Conservation (phyloP, 2,888 invertebrate species). For the Noctua pronuba region DNA sequence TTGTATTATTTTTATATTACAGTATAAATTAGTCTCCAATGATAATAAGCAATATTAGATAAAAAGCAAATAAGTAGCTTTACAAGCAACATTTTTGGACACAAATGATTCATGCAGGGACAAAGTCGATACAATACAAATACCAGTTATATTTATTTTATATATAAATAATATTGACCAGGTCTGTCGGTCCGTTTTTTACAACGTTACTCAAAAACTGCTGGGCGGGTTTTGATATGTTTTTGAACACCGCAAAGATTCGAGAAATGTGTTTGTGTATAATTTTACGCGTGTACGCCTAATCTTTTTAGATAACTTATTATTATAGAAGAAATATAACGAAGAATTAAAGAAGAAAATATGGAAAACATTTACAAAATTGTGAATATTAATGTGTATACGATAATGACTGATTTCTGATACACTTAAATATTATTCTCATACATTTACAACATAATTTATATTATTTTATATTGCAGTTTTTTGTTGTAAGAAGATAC, state of each 20-base stretch:
- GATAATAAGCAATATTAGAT: conserved; percentile 63
- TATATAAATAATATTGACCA: conserved; percentile 20
- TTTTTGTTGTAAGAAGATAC: not conserved
- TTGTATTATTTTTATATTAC: conserved; percentile 15
- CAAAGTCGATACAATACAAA: conserved; percentile 30
- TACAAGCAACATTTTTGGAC: conserved; percentile 39
- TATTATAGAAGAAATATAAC: conserved; percentile 11
- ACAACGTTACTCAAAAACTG: conserved; percentile 17
- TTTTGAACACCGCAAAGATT: conserved; percentile 12
- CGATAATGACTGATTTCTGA: not conserved
- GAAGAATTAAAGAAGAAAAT: not conserved
- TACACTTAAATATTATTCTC: not conserved
- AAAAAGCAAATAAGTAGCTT: conserved; percentile 54
- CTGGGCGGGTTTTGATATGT: conserved; percentile 1
- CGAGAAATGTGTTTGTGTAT: conserved; percentile 45
- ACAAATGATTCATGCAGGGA: conserved; percentile 38
- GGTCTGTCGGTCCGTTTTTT: conserved; percentile 43
- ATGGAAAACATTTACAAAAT: not conserved
- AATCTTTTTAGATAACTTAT: conserved; percentile 30
- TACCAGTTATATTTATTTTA: conserved; percentile 31
- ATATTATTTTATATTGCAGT: not conserved
- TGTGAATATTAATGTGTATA: not conserved
- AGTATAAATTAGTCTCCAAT: conserved; percentile 46
- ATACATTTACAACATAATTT: not conserved
- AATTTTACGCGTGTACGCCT: conserved; percentile 7